A percentile compares a stretch with the other conserved stretches of the same genome.
Evolutionary conservation across 2,113 vertebrate species (phyloP).

Genomic region (Melanotaenia duboulayi): DNA sequence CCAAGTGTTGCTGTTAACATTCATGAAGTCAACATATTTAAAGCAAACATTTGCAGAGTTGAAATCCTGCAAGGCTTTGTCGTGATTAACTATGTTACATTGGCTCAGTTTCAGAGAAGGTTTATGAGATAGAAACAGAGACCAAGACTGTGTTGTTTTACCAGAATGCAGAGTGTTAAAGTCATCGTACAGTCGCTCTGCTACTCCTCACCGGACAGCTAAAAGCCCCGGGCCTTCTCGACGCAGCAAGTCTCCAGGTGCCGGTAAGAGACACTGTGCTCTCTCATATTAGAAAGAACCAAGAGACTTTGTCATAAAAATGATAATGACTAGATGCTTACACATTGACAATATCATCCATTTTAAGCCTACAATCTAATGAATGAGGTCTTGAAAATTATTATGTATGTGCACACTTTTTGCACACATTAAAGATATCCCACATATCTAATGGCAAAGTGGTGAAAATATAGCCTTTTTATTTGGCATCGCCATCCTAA

Average conservation of each 20-base stretch:
- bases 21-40: background rate
- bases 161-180: constrained; percentile 94
- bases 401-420: background rate
- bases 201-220: constrained; percentile 77
- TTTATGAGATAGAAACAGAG: background rate
- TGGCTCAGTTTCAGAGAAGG: background rate
- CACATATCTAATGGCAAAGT: background rate
- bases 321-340: background rate
- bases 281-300: background rate
- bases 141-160: constrained; percentile 44
- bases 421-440: background rate
- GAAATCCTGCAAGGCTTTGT: background rate
- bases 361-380: background rate
- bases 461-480: no score
- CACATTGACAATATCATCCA: background rate
- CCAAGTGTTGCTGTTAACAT: background rate
- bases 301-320: no score
- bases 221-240: constrained; percentile 90
- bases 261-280: constrained; percentile 80
- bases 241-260: constrained; percentile 93
- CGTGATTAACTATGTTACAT: background rate
- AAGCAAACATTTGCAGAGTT: background rate
- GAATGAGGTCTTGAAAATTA: background rate
- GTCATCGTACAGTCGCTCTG: constrained; percentile 85
- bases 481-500: background rate